These are phyloP conservation scores for Macrobrachium rosenbergii DNA, from an alignment of 1,140 invertebrate species.

Conservation along the genomic window DNA sequence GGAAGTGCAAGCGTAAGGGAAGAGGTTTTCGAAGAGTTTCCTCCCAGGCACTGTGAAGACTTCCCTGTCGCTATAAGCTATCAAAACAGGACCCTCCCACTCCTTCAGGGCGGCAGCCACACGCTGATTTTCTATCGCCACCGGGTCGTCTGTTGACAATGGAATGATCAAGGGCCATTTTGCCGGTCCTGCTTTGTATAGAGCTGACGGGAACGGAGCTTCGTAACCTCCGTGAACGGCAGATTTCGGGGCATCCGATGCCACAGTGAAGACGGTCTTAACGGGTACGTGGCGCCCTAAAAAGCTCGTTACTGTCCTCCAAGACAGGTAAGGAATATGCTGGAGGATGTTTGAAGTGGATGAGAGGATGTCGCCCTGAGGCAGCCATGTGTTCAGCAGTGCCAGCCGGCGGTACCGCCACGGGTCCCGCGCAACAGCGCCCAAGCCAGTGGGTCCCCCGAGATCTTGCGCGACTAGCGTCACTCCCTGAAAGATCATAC, in stretches of 20 bases:
- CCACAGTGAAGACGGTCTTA: slow-evolving; percentile 18
- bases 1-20: slow-evolving; percentile 26
- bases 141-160: neutral
- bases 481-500: slow-evolving; percentile 19
- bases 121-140: slow-evolving; percentile 32
- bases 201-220: slow-evolving; percentile 42
- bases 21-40: slow-evolving; percentile 9
- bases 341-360: neutral
- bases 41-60: slow-evolving; percentile 27
- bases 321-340: slow-evolving; percentile 24
- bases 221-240: slow-evolving; percentile 8
- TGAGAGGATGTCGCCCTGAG: slow-evolving; percentile 33
- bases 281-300: slow-evolving; percentile 32
- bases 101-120: slow-evolving; percentile 7
- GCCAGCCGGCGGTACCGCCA: slow-evolving; percentile 36
- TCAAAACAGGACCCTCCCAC: slow-evolving; percentile 33
- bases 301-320: neutral
- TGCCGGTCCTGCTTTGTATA: slow-evolving; percentile 40
- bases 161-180: slow-evolving; percentile 42
- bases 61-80: slow-evolving; percentile 54
- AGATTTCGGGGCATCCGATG: slow-evolving; percentile 15
- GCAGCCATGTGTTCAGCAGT: slow-evolving; percentile 53
- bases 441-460: slow-evolving; percentile 49
- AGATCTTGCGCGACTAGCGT: slow-evolving; percentile 41
- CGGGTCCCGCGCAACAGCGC: slow-evolving; percentile 38